Percentiles rank a stretch among this genome's conserved stretches.
Evolutionary conservation across 2,888 invertebrate species (phyloP).

Genomic region (Fragum whitleyi): DNA sequence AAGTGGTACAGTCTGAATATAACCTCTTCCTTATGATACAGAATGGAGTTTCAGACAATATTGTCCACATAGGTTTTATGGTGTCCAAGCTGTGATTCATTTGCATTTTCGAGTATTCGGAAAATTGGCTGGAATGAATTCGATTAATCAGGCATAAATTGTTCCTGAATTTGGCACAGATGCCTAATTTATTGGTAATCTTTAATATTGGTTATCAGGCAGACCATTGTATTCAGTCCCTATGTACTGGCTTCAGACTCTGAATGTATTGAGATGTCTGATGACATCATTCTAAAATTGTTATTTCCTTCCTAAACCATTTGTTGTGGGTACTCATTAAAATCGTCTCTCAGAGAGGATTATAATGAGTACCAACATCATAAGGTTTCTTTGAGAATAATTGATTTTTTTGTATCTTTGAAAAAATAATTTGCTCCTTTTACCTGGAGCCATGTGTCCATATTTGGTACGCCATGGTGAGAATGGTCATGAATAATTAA

Average conservation of each 20-base stretch:
- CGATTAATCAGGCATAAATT: conserved; percentile 1
- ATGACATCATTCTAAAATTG: no score
- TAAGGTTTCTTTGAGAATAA: no score
- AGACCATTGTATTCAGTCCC: neutral
- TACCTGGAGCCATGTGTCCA: neutral
- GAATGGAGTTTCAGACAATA: no score
- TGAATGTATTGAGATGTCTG: no score
- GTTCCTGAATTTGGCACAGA: neutral
- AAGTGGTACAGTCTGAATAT: no score
- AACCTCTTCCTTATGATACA: no score
- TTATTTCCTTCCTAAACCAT: no score
- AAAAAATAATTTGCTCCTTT: neutral
- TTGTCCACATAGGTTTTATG: no score
- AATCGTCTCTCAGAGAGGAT: no score
- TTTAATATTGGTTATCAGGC: neutral
- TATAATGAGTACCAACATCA: no score
- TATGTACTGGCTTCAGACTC: neutral
- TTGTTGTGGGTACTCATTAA: no score
- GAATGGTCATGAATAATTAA: conserved; percentile 17
- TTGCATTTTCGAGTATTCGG: neutral
- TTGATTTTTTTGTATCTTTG: neutral
- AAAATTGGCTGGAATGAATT: neutral
- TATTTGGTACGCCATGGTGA: neutral
- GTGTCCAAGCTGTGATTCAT: neutral
- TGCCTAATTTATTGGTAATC: neutral